Evolutionary conservation across 2,888 invertebrate genomes (phyloP).

Genomic region (Ornithoptera priamus): DNA sequence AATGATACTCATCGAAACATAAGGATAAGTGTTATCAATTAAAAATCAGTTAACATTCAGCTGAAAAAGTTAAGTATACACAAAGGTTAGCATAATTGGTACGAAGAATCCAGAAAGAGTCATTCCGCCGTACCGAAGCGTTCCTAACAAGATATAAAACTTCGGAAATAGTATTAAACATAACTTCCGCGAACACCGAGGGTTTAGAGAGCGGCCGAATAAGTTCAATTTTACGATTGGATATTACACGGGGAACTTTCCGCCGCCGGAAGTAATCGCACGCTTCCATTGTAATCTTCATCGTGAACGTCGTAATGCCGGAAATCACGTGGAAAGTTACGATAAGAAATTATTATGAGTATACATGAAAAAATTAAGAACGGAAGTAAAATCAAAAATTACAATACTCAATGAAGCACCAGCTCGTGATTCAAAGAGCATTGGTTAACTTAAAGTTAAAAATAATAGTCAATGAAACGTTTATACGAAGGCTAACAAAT

Average conservation of each 20-base stretch:
- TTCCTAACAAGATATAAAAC: constrained; percentile 10
- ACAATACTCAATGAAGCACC: constrained; percentile 49
- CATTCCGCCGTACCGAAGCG: constrained; percentile 17
- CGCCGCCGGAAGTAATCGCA: neutral
- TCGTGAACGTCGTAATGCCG: neutral
- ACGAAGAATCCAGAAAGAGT: constrained; percentile 7
- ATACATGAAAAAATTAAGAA: constrained; percentile 4
- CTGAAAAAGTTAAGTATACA: no score
- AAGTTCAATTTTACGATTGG: constrained; percentile 26
- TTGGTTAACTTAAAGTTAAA: constrained; percentile 26
- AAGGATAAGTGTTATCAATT: neutral
- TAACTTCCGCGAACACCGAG: constrained; percentile 1
- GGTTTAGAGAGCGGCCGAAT: constrained; percentile 15
- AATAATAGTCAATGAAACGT: no score
- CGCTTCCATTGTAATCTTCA: neutral
- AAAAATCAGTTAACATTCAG: no score
- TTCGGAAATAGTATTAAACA: constrained; percentile 12
- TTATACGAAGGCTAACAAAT: neutral
- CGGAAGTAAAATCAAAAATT: neutral
- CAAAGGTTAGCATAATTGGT: neutral
- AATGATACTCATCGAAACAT: constrained; percentile 12
- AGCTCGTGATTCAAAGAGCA: constrained; percentile 55
- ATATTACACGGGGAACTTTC: constrained; percentile 20
- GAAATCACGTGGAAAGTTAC: neutral
- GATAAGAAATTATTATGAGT: neutral